Evolutionary conservation across 2,113 vertebrate species (phyloP).

Genomic region (Microcebus lehilahytsara): DNA sequence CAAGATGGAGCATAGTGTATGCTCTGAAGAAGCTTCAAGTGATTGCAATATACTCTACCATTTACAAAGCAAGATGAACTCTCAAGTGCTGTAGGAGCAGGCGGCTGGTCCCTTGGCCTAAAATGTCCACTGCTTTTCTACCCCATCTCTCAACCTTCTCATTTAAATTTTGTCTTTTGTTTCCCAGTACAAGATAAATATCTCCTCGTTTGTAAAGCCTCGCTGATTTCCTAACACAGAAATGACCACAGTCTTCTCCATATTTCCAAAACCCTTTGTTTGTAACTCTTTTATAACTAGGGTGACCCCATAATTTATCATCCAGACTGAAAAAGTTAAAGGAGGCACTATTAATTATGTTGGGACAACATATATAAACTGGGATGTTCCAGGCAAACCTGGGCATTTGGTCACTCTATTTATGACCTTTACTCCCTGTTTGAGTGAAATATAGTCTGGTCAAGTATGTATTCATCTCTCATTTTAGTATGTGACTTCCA

Average conservation of each 20-base stretch:
- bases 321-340: neutral
- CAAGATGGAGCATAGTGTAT: neutral
- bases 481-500: neutral
- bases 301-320: neutral
- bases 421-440: neutral
- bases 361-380: neutral
- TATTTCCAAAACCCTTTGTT: neutral
- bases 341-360: neutral
- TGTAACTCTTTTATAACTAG: neutral
- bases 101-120: neutral
- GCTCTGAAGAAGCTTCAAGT: neutral
- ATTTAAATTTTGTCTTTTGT: neutral
- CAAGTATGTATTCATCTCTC: neutral
- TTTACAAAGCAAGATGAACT: neutral
- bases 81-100: rapidly evolving
- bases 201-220: neutral
- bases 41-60: neutral
- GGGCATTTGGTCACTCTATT: neutral
- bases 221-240: neutral
- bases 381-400: neutral
- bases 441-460: neutral
- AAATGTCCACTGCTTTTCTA: neutral
- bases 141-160: neutral
- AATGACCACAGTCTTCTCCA: neutral
- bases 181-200: neutral